A percentile compares a stretch with the other conserved stretches of the same genome.
Conservation (phyloP, 2,113 vertebrate species). For the Scalopus aquaticus region DNA sequence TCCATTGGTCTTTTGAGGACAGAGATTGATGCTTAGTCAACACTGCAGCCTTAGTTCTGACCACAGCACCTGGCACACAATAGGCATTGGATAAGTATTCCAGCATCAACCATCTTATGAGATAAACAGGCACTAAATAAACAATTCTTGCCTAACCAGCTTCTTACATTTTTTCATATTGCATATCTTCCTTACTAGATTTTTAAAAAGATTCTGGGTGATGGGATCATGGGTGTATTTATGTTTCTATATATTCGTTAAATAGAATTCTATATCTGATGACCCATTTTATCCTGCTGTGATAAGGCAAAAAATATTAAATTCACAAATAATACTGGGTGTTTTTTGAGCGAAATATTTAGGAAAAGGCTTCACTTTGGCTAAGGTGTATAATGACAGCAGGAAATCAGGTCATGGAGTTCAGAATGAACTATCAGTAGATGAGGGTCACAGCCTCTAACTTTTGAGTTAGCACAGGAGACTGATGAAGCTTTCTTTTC, state of each 20-base stretch:
- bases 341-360: background rate
- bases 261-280: background rate
- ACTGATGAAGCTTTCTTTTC: background rate
- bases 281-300: background rate
- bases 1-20: too few species aligned
- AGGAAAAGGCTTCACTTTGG: background rate
- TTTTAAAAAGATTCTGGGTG: background rate
- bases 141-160: slow-evolving; percentile 3
- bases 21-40: background rate
- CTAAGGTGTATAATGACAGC: background rate
- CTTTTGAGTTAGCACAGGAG: background rate
- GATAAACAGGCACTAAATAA: background rate
- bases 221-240: background rate
- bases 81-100: background rate
- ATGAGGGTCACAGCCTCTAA: background rate
- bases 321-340: background rate
- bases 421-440: background rate
- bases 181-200: background rate
- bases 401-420: background rate
- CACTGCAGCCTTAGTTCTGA: background rate
- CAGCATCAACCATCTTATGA: background rate
- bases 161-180: background rate
- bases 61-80: background rate
- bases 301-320: background rate
- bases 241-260: background rate